Evolutionary conservation across 2,797 vertebrate species (phyloP).

Genomic region (Danio aesculapii): DNA sequence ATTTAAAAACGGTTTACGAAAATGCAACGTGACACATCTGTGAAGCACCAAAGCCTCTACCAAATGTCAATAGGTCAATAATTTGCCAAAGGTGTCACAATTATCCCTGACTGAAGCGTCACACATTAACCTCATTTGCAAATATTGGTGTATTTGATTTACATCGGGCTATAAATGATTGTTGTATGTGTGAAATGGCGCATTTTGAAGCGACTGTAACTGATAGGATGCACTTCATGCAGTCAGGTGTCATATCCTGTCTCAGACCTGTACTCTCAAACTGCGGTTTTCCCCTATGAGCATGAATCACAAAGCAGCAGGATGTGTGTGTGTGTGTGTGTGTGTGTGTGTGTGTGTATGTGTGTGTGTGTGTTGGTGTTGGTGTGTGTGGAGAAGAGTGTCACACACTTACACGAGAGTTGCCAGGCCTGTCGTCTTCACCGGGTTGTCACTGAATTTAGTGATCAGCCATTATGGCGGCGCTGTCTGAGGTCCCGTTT

Average conservation of each 20-base stretch:
- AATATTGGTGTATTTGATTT: background rate
- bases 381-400: no score
- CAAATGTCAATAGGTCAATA: background rate
- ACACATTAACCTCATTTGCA: background rate
- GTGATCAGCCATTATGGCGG: constrained; percentile 53
- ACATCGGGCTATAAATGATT: background rate
- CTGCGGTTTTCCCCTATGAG: constrained; percentile 63
- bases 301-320: constrained; percentile 68
- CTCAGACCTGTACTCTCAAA: constrained; percentile 43
- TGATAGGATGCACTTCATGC: constrained; percentile 32
- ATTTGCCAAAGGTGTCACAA: background rate
- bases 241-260: constrained; percentile 62
- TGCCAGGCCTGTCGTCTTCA: constrained; percentile 40
- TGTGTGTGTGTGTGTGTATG: no score
- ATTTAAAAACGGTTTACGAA: background rate
- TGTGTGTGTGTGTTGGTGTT: no score
- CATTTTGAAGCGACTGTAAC: constrained; percentile 11
- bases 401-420: constrained; percentile 47
- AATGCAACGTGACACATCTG: background rate
- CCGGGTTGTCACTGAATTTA: constrained; percentile 18
- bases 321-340: constrained; percentile 67
- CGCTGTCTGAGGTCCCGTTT: constrained; percentile 53
- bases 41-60: background rate
- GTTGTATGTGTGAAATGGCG: background rate
- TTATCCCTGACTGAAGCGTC: background rate